These are phyloP conservation scores for Daubentonia madagascariensis DNA, from an alignment of 2,113 vertebrate species.

Conservation along the genomic window DNA sequence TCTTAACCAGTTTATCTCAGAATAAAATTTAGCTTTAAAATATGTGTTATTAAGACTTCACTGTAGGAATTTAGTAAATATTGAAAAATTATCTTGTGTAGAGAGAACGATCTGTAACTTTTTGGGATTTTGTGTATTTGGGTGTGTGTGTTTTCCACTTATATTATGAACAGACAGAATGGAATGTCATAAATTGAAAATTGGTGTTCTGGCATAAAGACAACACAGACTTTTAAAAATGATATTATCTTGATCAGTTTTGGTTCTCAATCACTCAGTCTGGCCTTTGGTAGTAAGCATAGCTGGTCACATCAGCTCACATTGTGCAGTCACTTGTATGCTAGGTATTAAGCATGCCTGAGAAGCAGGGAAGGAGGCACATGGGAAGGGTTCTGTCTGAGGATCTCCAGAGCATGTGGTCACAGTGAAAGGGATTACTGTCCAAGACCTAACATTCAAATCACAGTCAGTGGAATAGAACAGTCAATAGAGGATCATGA, in stretches of 20 bases:
- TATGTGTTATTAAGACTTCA: neutral
- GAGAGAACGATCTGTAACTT: neutral
- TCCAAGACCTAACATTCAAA: neutral
- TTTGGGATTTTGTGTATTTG: neutral
- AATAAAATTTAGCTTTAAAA: constrained; percentile 17
- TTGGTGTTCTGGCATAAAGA: neutral
- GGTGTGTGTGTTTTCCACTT: neutral
- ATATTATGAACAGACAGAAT: neutral
- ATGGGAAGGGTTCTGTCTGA: neutral
- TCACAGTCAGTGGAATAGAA: neutral
- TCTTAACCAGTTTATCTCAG: neutral
- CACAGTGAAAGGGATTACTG: neutral
- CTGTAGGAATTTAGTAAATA: neutral
- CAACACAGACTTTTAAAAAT: neutral
- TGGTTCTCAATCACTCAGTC: neutral
- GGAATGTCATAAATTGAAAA: neutral
- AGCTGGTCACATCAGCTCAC: neutral
- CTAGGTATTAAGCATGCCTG: neutral
- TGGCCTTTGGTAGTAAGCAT: neutral
- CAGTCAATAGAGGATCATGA: neutral
- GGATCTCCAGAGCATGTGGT: neutral
- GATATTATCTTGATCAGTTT: neutral
- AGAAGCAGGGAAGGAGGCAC: neutral
- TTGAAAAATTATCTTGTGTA: neutral
- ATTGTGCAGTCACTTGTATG: neutral